Evolutionary conservation across 23 tunicate species (phyloP).

Genomic region (Oikopleura albicans): DNA sequence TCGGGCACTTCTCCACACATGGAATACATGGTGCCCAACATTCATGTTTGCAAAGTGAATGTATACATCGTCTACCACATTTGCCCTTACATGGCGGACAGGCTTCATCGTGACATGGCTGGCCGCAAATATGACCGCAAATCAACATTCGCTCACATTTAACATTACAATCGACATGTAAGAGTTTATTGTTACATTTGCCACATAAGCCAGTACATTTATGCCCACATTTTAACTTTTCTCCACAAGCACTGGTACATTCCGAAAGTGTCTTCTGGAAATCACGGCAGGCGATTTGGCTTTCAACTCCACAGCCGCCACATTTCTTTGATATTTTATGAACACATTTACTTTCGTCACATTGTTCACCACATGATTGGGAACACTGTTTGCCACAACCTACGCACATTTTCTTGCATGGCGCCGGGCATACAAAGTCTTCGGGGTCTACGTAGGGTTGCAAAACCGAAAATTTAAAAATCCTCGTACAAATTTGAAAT

Average conservation of each 20-base stretch:
- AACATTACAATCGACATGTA: slow-evolving; percentile 38
- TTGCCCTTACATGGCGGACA: too few species aligned
- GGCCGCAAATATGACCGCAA: slow-evolving; percentile 61
- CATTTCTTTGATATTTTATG: neutral
- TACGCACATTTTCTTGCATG: neutral
- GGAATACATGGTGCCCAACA: too few species aligned
- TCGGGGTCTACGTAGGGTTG: too few species aligned
- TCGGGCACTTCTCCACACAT: slow-evolving; percentile 26
- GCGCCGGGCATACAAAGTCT: too few species aligned
- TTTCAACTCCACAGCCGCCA: too few species aligned
- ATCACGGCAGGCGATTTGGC: too few species aligned
- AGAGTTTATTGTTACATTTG: slow-evolving; percentile 39
- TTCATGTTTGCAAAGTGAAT: too few species aligned
- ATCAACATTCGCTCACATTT: slow-evolving; percentile 31
- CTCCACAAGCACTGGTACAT: slow-evolving; percentile 40
- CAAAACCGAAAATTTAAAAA: too few species aligned
- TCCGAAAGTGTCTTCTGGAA: too few species aligned
- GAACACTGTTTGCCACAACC: slow-evolving; percentile 23
- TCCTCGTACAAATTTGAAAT: too few species aligned
- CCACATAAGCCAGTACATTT: slow-evolving; percentile 47
- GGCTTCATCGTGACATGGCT: slow-evolving; percentile 28
- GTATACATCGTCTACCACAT: too few species aligned
- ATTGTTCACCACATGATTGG: slow-evolving; percentile 23
- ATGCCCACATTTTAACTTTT: slow-evolving; percentile 39
- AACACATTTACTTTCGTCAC: neutral